Conservation (phyloP, 2,113 vertebrate genomes). For the Cygnus atratus region DNA sequence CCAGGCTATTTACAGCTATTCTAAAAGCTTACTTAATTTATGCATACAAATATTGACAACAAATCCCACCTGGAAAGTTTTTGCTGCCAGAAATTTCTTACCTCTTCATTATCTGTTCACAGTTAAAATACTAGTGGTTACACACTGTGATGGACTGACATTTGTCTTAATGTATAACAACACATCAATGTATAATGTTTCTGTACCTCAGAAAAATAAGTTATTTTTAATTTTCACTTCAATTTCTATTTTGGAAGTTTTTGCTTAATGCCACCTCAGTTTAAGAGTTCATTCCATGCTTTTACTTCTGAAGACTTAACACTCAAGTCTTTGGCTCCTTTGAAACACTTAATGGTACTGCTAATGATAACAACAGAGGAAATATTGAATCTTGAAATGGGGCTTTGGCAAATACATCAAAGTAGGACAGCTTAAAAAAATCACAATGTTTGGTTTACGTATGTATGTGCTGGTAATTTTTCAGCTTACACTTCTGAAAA, state of each 20-base stretch:
- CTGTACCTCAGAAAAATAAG: constrained; percentile 22
- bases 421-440: background rate
- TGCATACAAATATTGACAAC: background rate
- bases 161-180: background rate
- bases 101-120: constrained; percentile 31
- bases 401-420: background rate
- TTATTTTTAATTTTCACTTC: background rate
- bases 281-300: background rate
- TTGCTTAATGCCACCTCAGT: background rate
- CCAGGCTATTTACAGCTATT: background rate
- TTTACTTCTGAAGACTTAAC: background rate
- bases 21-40: background rate
- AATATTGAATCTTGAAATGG: background rate
- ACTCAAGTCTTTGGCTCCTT: background rate
- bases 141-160: background rate
- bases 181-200: background rate
- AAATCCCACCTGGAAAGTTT: constrained; percentile 43
- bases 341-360: background rate
- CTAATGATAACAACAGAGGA: background rate
- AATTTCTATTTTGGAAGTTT: background rate
- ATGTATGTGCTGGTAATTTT: background rate
- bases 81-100: constrained; percentile 23
- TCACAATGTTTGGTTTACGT: background rate
- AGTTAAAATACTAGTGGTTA: constrained; percentile 30
- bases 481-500: background rate